Conservation (phyloP, 2,113 vertebrate genomes). For the Ahaetulla prasina region DNA sequence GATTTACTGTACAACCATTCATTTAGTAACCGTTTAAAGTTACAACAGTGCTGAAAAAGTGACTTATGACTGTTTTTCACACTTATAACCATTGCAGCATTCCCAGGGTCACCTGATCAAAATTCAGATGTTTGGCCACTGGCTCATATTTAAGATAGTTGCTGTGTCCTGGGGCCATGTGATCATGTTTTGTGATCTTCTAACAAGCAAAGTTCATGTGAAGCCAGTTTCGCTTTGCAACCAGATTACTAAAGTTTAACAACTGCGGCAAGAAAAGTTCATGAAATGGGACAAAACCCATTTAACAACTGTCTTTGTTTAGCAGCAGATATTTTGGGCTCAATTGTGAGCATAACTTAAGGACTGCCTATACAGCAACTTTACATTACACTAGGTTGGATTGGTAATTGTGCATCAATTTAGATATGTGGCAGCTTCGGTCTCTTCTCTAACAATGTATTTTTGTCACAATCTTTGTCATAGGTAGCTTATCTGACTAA, state of each 20-base stretch:
- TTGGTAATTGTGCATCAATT: background rate
- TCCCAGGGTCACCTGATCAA: background rate
- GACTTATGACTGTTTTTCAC: background rate
- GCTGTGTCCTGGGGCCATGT: background rate
- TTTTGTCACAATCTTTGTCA: background rate
- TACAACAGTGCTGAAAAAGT: background rate
- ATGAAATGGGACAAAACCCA: background rate
- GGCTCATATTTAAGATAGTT: background rate
- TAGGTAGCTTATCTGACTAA: constrained; percentile 90
- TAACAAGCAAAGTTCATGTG: background rate
- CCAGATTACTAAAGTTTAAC: background rate
- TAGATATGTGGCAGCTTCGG: background rate
- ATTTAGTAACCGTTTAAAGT: background rate
- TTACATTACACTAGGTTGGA: background rate
- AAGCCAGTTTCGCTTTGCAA: background rate
- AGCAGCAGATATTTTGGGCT: background rate
- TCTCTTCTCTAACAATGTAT: background rate
- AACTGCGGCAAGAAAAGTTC: no score
- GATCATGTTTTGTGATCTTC: background rate
- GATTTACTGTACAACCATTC: background rate
- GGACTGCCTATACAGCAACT: background rate
- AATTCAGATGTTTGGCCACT: background rate
- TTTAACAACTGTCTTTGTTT: background rate
- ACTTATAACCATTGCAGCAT: background rate
- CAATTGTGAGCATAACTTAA: background rate